Conservation (phyloP, 2,113 vertebrate species). For the Bagarius yarrelli region DNA sequence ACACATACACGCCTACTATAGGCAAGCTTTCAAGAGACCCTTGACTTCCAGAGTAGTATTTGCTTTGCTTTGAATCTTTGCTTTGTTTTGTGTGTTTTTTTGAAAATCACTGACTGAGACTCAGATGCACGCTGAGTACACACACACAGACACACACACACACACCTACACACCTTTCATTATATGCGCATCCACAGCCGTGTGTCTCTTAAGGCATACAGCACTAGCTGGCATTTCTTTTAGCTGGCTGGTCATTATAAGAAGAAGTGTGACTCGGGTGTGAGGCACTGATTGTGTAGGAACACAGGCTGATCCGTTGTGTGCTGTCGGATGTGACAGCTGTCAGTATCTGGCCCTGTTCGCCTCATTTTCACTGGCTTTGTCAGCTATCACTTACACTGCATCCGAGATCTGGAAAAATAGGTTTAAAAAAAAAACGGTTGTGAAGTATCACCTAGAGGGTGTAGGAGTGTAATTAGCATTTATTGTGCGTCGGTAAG, state of each 20-base stretch:
- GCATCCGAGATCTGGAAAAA: slow-evolving; percentile 14
- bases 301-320: slow-evolving; percentile 26
- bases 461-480: slow-evolving; percentile 22
- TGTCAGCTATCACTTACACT: slow-evolving; percentile 45
- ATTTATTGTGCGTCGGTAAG: slow-evolving; percentile 8
- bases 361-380: slow-evolving; percentile 31
- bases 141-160: slow-evolving; percentile 5
- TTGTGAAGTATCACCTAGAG: slow-evolving; percentile 11
- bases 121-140: slow-evolving; percentile 27
- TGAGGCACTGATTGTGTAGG: slow-evolving; percentile 31
- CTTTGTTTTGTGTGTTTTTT: slow-evolving; percentile 39
- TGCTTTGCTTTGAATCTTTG: slow-evolving; percentile 42
- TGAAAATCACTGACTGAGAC: slow-evolving; percentile 37
- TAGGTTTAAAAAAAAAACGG: slow-evolving; percentile 17
- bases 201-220: slow-evolving; percentile 18
- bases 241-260: slow-evolving; percentile 12
- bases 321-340: slow-evolving; percentile 44
- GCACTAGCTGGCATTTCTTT: slow-evolving; percentile 14
- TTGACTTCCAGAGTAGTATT: slow-evolving; percentile 41
- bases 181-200: slow-evolving; percentile 22
- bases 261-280: slow-evolving; percentile 35
- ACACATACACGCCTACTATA: not conserved
- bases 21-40: slow-evolving; percentile 27
- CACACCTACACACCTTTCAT: slow-evolving; percentile 3
- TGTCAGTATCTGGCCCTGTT: slow-evolving; percentile 48